Conservation (phyloP, 1,140 invertebrate genomes). For the Homarus americanus region DNA sequence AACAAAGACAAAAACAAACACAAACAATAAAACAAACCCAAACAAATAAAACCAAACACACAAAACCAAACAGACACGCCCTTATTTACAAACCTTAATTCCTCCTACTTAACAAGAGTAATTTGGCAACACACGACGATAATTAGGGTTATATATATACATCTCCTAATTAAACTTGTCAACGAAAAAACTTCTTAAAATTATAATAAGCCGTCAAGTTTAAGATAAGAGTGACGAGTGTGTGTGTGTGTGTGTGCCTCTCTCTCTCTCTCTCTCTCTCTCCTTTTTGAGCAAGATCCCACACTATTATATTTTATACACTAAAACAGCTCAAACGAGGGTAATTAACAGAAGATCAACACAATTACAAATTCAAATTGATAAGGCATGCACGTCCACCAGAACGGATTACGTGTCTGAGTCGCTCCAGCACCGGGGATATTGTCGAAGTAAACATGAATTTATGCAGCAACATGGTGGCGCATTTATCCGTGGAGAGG, state of each 20-base stretch:
- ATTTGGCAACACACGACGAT: neutral
- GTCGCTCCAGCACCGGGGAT: no score
- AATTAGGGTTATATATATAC: neutral
- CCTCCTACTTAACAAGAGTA: neutral
- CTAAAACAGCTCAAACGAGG: no score
- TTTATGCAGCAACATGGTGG: neutral
- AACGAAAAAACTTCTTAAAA: neutral
- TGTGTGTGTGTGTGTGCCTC: no score
- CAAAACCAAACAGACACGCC: neutral
- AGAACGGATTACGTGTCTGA: no score
- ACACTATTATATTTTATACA: no score
- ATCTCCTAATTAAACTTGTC: neutral
- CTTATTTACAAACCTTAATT: neutral
- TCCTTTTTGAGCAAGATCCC: no score
- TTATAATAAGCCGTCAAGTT: neutral
- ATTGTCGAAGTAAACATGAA: neutral
- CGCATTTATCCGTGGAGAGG: neutral
- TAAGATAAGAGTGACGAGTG: neutral
- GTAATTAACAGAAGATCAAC: no score
- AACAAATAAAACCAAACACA: neutral
- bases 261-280: no score
- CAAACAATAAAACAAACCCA: neutral
- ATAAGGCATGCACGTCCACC: no score
- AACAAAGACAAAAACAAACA: neutral
- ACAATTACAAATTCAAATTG: no score